Percentiles rank a stretch among this genome's conserved stretches.
Evolutionary conservation across 2,113 vertebrate genomes (phyloP).

Genomic region (Camelus bactrianus): DNA sequence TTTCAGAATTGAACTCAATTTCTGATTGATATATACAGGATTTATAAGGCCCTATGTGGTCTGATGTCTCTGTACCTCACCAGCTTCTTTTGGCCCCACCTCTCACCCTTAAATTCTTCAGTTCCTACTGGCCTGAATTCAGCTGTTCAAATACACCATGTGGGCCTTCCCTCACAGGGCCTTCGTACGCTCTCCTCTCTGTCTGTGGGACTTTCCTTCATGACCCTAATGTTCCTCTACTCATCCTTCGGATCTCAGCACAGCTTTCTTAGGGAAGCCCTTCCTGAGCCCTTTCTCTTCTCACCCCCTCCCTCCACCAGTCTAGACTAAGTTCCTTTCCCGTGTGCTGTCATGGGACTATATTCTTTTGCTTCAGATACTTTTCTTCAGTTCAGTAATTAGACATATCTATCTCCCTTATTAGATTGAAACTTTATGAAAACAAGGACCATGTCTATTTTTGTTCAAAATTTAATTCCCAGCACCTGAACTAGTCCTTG

Average conservation of each 20-base stretch:
- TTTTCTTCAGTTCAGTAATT: not conserved
- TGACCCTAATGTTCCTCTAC: not conserved
- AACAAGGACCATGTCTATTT: not conserved
- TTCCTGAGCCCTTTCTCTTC: not conserved
- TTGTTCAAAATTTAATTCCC: not conserved
- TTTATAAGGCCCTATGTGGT: not conserved
- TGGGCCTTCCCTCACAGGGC: not conserved
- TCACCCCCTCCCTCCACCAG: not conserved
- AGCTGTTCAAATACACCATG: not conserved
- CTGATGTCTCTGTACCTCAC: not conserved
- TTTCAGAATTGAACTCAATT: not conserved
- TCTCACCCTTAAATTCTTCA: not conserved
- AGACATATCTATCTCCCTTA: not conserved
- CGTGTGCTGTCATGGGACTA: not conserved
- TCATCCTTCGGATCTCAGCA: not conserved
- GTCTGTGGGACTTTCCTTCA: not conserved
- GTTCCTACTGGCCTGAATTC: not conserved
- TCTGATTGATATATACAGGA: not conserved
- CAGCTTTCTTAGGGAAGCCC: not conserved
- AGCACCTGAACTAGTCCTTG: not conserved
- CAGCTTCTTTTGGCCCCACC: not conserved
- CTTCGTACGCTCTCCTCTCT: not conserved
- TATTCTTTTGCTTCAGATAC: slow-evolving; percentile 9
- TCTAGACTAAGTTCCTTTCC: not conserved
- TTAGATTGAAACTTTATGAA: slow-evolving; percentile 27